Evolutionary conservation across 2,797 vertebrate genomes (phyloP), one percentile per base, ranked within the genome.

Genomic region (Bradypodion pumilum): DNA sequence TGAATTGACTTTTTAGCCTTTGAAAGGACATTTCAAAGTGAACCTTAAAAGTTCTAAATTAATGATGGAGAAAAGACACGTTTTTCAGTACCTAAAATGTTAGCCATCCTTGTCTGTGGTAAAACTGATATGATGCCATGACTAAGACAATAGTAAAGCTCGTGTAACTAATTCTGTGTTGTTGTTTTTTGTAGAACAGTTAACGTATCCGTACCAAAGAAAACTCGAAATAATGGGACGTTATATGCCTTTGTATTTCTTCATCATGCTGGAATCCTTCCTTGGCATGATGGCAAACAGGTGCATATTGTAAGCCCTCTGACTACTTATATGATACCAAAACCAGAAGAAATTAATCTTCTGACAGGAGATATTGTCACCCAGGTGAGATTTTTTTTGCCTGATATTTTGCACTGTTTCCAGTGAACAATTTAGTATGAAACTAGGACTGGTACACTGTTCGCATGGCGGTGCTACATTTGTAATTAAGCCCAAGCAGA

Each of bases 171-270:
- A 29, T 7, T n/a, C 21, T 78, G 42, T 19, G 32, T 19, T 87
- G 52, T n/a, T 79, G 89, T 89, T 91, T 44, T 5, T 93, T 89
- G 83, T 73, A 99, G 98, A 94, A 97, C 95, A 75, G 97, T 99
- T 85, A 98, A 97, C 83, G 95, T 99, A 63, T 95, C 96, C 80
- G 95, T 99, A 87, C 97, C 98, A 87, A 96, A 97, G 94, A 96
- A 97, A 91, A 98, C 97, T 0, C 94, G 96, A 66, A 97, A 96
- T 89, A 99, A 99, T 1, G 98, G 97, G 81, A 97, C 97, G 0
- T 93, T 99, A 59, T 98, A 97, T 79, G 97, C 97, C 0, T 97
- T 98, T 16, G 94, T 98, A 85, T 99, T 98, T 86, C 93, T 99
- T 78, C 98, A 99, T 93, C 98, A 97, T 81, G 96, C 96, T 40